Evolutionary conservation across 2,113 vertebrate genomes (phyloP), one percentile per base, ranked within the genome.

Genomic region (Kryptolebias marmoratus): DNA sequence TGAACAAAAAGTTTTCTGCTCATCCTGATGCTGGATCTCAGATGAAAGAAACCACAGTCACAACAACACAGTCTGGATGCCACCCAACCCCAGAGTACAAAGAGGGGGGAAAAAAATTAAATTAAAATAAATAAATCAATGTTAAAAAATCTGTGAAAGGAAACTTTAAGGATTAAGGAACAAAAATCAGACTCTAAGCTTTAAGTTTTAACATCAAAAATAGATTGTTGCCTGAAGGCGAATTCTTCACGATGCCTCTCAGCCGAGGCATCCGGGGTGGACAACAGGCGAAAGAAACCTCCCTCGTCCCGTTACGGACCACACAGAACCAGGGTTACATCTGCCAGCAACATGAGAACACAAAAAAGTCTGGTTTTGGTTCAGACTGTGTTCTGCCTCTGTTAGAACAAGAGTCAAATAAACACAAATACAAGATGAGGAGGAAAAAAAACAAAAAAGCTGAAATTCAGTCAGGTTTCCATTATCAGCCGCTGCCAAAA

Each of bases 311-410:
- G 3, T 67, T 49, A 11, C 44, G 56, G 84, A 85, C 84, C 79
- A 84, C 83, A 78, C 86, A 77, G 48, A 7, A 56, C 45, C 50
- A 1, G 44, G 66, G 73, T 89, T 80, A 52, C 50, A 7, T 83
- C 63, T 60, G 27, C 64, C 32, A 32, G 68, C 65, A 58, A 53
- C 42, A 67, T 27, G 80, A 7, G 14, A 49, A 11, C 53, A 57
- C 11, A 68, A 32, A 15, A n/a, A 31, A 63, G 47, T 16, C 44
- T 60, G 32, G 32, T 36, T 36, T 7, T 36, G 32, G 3, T 36
- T 36, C 32, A 36, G 32, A 36, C 32, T 7, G 32, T 36, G 32
- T 36, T 36, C 32, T 4, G 68, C 56, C 72, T 57, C 31, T 68
- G 57, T 58, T 66, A 27, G 45, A 42, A 59, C 44, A 45, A 13